Conservation (phyloP, 2,888 invertebrate species). For the Mystacides longicornis region DNA sequence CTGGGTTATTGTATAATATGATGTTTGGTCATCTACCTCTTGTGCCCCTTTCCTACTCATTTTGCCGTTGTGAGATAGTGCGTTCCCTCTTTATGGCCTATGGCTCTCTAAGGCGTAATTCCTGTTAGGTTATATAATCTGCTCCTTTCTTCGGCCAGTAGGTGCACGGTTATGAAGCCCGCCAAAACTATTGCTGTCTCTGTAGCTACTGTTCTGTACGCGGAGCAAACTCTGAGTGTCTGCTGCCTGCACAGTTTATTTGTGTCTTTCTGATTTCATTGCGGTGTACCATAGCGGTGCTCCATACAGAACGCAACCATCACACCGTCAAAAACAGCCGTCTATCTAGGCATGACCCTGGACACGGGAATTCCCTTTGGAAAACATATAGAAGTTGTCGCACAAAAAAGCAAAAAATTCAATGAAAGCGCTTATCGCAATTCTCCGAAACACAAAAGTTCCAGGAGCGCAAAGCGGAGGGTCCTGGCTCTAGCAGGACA, state of each 20-base stretch:
- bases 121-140: neutral
- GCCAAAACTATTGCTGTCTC: neutral
- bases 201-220: conserved; percentile 1
- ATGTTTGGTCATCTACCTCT: neutral
- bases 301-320: too few relatives aligned
- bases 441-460: too few relatives aligned
- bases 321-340: too few relatives aligned
- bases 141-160: conserved; percentile 5
- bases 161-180: neutral
- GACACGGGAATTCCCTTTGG: too few relatives aligned
- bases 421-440: too few relatives aligned
- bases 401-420: too few relatives aligned
- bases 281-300: conserved; percentile 1
- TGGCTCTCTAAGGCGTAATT: neutral
- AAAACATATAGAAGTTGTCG: too few relatives aligned
- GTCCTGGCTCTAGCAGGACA: too few relatives aligned
- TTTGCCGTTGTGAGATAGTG: neutral
- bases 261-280: conserved; percentile 7
- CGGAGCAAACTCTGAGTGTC: conserved; percentile 1
- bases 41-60: neutral
- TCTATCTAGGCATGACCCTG: too few relatives aligned
- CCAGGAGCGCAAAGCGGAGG: too few relatives aligned
- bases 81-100: conserved; percentile 1
- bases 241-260: neutral
- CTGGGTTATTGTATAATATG: neutral